Percentiles rank a stretch among this genome's conserved stretches.
These are phyloP conservation scores for Urechis unicinctus DNA, from an alignment of 2,888 invertebrate genomes.

Conservation along the genomic window DNA sequence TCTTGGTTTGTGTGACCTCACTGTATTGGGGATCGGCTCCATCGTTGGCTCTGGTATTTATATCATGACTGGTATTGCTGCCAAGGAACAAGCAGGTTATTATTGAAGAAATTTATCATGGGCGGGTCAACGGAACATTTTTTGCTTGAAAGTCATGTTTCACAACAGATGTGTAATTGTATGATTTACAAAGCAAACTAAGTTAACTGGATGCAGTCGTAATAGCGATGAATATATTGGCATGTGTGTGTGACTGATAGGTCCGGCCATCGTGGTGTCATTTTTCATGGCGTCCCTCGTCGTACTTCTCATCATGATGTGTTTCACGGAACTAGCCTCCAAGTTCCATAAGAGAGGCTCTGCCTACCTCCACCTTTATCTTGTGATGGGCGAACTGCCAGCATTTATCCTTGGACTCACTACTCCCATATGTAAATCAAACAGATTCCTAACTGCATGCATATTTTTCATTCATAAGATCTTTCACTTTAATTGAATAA, in stretches of 20 bases:
- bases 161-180: too few species aligned
- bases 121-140: too few species aligned
- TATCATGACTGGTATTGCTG: conserved; percentile 61
- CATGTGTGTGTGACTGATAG: conserved; percentile 21
- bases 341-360: conserved; percentile 58
- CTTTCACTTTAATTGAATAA: too few species aligned
- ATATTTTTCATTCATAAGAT: too few species aligned
- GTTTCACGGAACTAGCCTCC: conserved; percentile 48
- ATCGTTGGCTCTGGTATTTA: conserved; percentile 95
- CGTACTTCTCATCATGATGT: conserved; percentile 52
- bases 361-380: conserved; percentile 87
- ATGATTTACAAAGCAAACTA: too few species aligned
- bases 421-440: conserved; percentile 8
- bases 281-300: conserved; percentile 59
- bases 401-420: conserved; percentile 88
- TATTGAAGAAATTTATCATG: background rate
- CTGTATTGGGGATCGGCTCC: conserved; percentile 82
- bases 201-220: too few species aligned
- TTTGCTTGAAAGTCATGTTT: too few species aligned
- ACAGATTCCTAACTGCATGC: too few species aligned
- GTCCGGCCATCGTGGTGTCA: conserved; percentile 55
- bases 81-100: conserved; percentile 29
- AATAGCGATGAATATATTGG: too few species aligned
- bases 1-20: conserved; percentile 82
- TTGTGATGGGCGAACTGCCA: conserved; percentile 82